A percentile compares a stretch with the other conserved stretches of the same genome.
phyloP scores from a whole-genome alignment of 37 sponge, comb jelly and placozoan species.

The Axinella damicornis region DNA sequence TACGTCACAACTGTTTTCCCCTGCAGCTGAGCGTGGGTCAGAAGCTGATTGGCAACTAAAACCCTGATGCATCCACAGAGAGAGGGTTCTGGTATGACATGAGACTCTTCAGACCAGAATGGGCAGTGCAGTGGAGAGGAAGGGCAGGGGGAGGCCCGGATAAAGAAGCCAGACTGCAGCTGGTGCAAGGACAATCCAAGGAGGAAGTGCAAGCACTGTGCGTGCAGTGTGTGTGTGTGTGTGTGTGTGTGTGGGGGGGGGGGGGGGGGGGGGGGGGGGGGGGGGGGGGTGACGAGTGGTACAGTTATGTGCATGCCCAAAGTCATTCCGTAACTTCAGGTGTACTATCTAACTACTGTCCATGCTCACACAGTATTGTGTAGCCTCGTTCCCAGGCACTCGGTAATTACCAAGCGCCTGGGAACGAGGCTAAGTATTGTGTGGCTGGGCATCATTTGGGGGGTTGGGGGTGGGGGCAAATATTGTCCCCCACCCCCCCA shows the following conservation, averaged over 20 bases:
- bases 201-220: constrained; percentile 84
- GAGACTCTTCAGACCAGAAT: neutral
- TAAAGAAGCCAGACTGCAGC: constrained; percentile 70
- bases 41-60: constrained; percentile 88
- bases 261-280: constrained; percentile 61
- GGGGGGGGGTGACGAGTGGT: constrained; percentile 90
- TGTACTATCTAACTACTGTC: too few relatives aligned
- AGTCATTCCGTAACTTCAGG: too few relatives aligned
- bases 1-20: too few relatives aligned
- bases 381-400: too few relatives aligned
- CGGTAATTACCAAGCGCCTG: too few relatives aligned
- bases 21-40: constrained; percentile 59
- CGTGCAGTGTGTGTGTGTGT: constrained; percentile 90
- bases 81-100: constrained; percentile 95
- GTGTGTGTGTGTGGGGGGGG: constrained; percentile 85
- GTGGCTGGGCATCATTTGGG: too few relatives aligned
- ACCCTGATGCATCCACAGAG: constrained; percentile 79
- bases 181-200: constrained; percentile 72
- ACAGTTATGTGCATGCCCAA: too few relatives aligned
- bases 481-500: too few relatives aligned
- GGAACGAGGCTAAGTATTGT: too few relatives aligned
- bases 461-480: too few relatives aligned
- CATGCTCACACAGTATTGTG: too few relatives aligned
- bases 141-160: constrained; percentile 51
- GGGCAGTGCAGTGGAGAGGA: neutral